phyloP scores from a whole-genome alignment of 2,888 invertebrate species.

The Nomada flava region DNA sequence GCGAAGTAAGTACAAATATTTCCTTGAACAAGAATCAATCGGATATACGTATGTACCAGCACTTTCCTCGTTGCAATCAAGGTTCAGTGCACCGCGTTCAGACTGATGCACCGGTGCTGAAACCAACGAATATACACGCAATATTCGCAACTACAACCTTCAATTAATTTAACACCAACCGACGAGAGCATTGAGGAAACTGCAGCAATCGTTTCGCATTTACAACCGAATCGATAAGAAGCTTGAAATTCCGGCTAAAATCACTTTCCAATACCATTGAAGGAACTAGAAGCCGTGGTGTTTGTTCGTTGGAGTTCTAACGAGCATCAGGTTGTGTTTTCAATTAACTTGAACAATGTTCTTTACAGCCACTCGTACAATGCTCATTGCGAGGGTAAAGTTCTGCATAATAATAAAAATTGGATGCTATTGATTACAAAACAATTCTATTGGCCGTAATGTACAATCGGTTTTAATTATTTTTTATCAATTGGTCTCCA shows the following conservation, averaged over 20 bases:
- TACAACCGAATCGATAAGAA: constrained; percentile 28
- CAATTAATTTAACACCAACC: constrained; percentile 47
- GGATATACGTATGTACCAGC: background rate
- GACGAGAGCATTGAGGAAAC: background rate
- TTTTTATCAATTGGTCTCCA: no score
- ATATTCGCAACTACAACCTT: constrained; percentile 40
- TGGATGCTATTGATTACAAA: no score
- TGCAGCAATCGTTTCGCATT: constrained; percentile 24
- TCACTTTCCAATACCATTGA: background rate
- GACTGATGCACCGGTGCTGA: background rate
- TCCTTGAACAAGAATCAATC: constrained; percentile 8
- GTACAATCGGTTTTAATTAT: no score
- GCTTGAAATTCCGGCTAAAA: constrained; percentile 15
- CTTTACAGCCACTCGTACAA: no score
- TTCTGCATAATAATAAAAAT: no score
- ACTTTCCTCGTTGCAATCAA: constrained; percentile 27
- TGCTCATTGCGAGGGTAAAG: no score
- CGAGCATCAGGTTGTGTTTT: no score
- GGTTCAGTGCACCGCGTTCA: constrained; percentile 11
- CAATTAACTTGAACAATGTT: background rate
- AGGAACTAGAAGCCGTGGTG: background rate
- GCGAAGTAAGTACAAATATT: constrained; percentile 11
- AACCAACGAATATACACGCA: constrained; percentile 17
- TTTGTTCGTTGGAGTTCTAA: background rate
- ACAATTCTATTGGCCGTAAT: no score